Conservation (phyloP, 2,113 vertebrate genomes). For the Setophaga coronata region DNA sequence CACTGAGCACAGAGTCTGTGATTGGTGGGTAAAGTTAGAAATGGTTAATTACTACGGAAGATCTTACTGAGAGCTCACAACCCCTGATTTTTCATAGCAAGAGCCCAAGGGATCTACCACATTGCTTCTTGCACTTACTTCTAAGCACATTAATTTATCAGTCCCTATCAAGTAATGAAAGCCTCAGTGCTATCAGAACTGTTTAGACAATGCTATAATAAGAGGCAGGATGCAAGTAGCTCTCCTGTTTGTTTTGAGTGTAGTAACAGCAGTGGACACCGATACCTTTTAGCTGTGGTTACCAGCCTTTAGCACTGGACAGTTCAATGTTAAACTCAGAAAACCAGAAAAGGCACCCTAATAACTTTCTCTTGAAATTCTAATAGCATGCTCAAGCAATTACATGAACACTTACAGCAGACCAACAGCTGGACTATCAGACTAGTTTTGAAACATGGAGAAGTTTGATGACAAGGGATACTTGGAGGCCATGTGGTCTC, state of each 20-base stretch:
- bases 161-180: slow-evolving; percentile 1
- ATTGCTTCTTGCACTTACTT: background rate
- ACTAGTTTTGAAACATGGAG: background rate
- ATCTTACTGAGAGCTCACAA: slow-evolving; percentile 17
- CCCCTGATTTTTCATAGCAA: background rate
- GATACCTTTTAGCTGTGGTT: background rate
- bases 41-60: slow-evolving; percentile 33
- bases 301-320: background rate
- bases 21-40: slow-evolving; percentile 52
- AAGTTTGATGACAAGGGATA: background rate
- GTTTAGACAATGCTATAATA: background rate
- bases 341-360: background rate
- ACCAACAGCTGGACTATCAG: background rate
- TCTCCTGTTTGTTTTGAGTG: background rate
- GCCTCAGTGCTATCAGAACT: background rate
- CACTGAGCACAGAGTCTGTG: background rate
- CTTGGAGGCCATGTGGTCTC: background rate
- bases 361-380: background rate
- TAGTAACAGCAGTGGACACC: background rate
- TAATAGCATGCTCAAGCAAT: background rate
- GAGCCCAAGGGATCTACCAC: background rate
- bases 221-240: background rate
- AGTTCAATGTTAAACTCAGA: background rate
- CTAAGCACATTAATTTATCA: background rate
- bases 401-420: background rate